Evolutionary conservation across 2,888 invertebrate genomes (phyloP).

Genomic region (Habrosyne pyritoides): DNA sequence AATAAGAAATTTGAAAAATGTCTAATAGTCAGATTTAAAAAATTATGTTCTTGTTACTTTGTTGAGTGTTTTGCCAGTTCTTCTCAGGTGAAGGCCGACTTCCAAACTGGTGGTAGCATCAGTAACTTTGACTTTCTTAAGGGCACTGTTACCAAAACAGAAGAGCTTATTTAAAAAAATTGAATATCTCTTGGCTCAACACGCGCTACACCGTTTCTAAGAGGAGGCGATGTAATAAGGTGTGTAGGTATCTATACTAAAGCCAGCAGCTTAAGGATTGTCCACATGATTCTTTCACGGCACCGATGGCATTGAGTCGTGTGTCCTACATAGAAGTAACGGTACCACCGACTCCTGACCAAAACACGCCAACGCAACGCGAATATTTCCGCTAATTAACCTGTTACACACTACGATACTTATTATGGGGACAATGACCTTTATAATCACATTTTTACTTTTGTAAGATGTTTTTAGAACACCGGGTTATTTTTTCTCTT

Average conservation of each 20-base stretch:
- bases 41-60: no score
- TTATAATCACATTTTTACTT: conserved; percentile 41
- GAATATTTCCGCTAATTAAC: conserved; percentile 65
- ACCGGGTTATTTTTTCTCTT: conserved; percentile 26
- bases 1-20: no score
- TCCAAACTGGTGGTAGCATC: no score
- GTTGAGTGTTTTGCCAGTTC: no score
- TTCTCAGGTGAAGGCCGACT: no score
- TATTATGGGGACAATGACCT: conserved; percentile 56
- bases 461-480: conserved; percentile 23
- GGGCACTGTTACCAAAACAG: no score
- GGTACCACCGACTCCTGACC: conserved; percentile 61
- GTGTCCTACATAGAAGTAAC: conserved; percentile 63
- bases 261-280: conserved; percentile 18
- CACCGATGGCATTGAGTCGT: conserved; percentile 41
- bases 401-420: conserved; percentile 51
- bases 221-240: neutral
- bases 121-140: no score
- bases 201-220: no score
- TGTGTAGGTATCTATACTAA: neutral
- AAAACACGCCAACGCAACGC: conserved; percentile 50
- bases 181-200: no score
- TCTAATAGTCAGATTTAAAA: no score
- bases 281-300: conserved; percentile 38
- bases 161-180: no score